Evolutionary conservation across 2,113 vertebrate species (phyloP), one percentile per base, ranked within the genome.

Genomic region (Oxyruncus cristatus): DNA sequence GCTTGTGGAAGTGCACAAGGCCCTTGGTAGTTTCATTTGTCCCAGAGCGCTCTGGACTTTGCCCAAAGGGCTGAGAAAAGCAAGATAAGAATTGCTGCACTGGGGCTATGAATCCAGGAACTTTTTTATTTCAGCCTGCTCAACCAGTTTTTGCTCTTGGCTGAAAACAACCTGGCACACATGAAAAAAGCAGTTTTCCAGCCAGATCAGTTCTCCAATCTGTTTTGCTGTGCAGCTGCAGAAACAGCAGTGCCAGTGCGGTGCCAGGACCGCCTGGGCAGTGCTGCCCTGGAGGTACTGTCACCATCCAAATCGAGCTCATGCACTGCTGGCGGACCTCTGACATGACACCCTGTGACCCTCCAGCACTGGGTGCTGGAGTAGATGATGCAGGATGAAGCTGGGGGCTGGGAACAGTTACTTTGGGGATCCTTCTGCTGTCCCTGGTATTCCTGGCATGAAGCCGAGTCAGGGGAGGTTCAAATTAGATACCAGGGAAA

Each of bases 31-130:
- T 67, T 96, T 71, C 80, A 79, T 72, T 88, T 85, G 92, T 96
- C 79, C 86, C 65, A 37, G 46, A 91, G 68, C 56, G 81, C 65
- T n/a, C 85, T 92, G 96, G 96, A 97, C 96, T 95, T 96, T 82
- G 93, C 96, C 94, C 2, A 0, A 91, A 95, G 95, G 92, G 83
- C 80, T 95, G 86, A 95, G 89, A 95, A 97, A 96, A 96, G 37
- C 8, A 35, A 93, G 95, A 97, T 97, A 97, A 97, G 94, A 95
- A 93, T 93, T 96, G 61, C 68, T 97, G 93, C 84, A 89, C 89
- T 95, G 96, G 86, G 93, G 96, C 96, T 97, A 97, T 97, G 95
- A 93, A 96, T 97, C 96, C 75, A 37, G 83, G 80, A 72, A 84
- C 56, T 96, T 95, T 93, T 92, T 88, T 66, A 86, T 95, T 95